Percentiles rank a stretch among this genome's conserved stretches.
These are phyloP conservation scores for Lamprotornis superbus DNA, from an alignment of 2,113 vertebrate genomes.

Conservation along the genomic window DNA sequence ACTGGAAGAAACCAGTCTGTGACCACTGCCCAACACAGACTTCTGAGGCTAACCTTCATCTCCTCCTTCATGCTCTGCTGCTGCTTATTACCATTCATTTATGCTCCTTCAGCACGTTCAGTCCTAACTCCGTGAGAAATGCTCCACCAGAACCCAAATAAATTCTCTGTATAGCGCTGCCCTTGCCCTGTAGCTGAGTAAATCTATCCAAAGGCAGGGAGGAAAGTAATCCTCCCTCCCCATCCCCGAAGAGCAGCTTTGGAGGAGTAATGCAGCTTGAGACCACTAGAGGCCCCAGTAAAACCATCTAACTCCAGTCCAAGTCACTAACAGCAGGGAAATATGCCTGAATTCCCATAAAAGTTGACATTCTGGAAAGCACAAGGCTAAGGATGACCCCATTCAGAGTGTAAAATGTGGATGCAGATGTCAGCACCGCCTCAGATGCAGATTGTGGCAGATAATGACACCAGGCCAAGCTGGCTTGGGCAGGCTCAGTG, in stretches of 20 bases:
- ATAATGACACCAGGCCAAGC: neutral
- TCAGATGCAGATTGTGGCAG: neutral
- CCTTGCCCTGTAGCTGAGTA: neutral
- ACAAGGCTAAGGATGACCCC: neutral
- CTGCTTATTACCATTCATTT: neutral
- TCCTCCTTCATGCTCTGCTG: slow-evolving; percentile 21
- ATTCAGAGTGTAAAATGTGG: neutral
- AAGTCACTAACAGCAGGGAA: neutral
- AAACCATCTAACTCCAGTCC: slow-evolving; percentile 7
- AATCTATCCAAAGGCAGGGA: neutral
- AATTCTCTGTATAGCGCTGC: neutral
- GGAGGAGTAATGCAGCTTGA: neutral
- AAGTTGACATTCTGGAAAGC: neutral
- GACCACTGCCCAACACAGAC: neutral
- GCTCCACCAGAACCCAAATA: neutral
- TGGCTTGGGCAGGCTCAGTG: neutral
- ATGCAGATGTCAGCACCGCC: neutral
- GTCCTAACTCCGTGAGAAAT: neutral
- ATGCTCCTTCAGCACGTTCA: neutral
- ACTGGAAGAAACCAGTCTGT: neutral
- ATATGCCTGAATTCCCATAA: neutral
- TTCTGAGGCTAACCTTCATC: neutral
- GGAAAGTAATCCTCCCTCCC: neutral
- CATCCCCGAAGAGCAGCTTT: neutral
- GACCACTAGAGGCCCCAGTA: slow-evolving; percentile 63